Conservation (phyloP, 2,888 invertebrate species). For the Ischnura elegans region DNA sequence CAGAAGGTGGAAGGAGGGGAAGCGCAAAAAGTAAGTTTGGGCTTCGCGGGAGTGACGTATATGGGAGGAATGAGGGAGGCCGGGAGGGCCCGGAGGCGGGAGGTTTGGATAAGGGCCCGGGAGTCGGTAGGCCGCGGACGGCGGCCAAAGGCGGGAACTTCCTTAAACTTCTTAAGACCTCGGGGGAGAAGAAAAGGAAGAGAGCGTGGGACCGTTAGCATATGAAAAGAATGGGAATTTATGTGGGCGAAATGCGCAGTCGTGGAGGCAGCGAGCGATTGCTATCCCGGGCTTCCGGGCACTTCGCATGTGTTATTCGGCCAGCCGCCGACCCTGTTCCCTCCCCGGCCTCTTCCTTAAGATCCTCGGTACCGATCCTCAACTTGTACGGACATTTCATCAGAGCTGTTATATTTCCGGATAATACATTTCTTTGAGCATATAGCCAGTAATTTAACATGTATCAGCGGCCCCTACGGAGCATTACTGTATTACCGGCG, state of each 20-base stretch:
- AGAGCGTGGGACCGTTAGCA: not conserved
- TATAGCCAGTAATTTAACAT: too few relatives aligned
- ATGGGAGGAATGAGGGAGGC: not conserved
- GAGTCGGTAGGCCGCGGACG: not conserved
- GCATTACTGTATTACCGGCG: too few relatives aligned
- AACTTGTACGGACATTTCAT: too few relatives aligned
- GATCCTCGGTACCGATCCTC: not conserved
- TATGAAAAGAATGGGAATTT: slow-evolving; percentile 29
- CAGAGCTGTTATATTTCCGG: too few relatives aligned
- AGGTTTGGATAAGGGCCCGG: slow-evolving; percentile 11
- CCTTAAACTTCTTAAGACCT: slow-evolving; percentile 25
- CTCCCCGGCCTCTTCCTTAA: not conserved
- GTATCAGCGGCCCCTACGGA: too few relatives aligned
- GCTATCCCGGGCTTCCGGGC: not conserved
- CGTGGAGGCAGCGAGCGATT: not conserved
- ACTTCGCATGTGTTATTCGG: not conserved
- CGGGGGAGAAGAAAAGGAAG: not conserved
- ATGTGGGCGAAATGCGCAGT: not conserved
- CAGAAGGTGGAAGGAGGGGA: not conserved
- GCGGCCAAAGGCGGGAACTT: not conserved
- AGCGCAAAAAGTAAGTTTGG: slow-evolving; percentile 11
- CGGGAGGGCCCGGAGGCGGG: not conserved
- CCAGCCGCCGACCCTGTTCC: not conserved
- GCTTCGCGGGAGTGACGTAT: slow-evolving; percentile 12
- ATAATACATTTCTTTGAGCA: too few relatives aligned